phyloP scores from a whole-genome alignment of 1,140 invertebrate genomes.

The Brachionus koreanus region DNA sequence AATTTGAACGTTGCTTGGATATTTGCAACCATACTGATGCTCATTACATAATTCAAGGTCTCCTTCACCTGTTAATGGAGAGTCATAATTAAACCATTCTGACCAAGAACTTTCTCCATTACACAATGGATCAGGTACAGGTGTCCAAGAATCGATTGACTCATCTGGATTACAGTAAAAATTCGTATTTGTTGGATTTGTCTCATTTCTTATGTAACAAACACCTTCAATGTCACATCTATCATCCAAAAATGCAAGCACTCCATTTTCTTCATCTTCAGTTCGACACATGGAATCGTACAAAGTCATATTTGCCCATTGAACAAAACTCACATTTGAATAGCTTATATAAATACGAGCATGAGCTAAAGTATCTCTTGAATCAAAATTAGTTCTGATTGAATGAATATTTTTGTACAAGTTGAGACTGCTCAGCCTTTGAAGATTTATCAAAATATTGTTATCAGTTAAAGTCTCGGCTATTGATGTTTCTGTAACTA shows the following conservation, averaged over 20 bases:
- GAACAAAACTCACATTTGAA: background rate
- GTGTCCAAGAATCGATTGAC: background rate
- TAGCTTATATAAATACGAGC: background rate
- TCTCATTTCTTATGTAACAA: conserved; percentile 19
- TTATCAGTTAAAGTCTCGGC: background rate
- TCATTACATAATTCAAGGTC: background rate
- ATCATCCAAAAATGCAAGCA: background rate
- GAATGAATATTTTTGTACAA: conserved; percentile 2
- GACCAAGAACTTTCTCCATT: background rate
- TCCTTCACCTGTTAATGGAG: background rate
- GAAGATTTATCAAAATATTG: background rate
- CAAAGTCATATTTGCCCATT: background rate
- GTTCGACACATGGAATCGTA: conserved; percentile 29
- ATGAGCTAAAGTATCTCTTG: background rate
- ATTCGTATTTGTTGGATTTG: background rate
- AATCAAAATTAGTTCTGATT: background rate
- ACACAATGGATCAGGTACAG: conserved; percentile 29
- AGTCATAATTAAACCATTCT: conserved; percentile 23
- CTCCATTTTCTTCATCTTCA: background rate
- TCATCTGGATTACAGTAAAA: conserved; percentile 29
- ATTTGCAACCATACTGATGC: background rate
- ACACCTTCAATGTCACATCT: conserved; percentile 39
- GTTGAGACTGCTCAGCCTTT: background rate
- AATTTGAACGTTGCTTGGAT: background rate
- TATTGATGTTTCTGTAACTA: background rate